Conservation (phyloP, 2,888 invertebrate genomes). For the Hedya salicella region DNA sequence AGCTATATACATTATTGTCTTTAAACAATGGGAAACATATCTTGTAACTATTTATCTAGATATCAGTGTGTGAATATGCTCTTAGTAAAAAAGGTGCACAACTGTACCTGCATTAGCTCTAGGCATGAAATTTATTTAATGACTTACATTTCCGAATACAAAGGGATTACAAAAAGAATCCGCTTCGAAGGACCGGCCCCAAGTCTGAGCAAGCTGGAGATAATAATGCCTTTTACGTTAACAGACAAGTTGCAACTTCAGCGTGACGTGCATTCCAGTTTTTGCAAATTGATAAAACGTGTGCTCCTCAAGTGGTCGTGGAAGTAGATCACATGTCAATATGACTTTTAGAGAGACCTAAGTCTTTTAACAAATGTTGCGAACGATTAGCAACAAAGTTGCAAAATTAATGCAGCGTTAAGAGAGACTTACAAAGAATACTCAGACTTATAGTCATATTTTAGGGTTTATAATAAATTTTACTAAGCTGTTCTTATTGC, state of each 20-base stretch:
- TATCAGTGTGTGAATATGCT: no score
- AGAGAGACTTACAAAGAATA: constrained; percentile 4
- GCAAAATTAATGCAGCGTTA: constrained; percentile 10
- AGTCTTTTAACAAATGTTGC: constrained; percentile 5
- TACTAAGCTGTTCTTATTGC: neutral
- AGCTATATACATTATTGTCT: no score
- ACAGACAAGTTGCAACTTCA: constrained; percentile 7
- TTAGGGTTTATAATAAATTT: constrained; percentile 1
- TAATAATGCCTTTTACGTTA: constrained; percentile 27
- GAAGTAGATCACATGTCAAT: constrained; percentile 8
- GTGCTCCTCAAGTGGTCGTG: constrained; percentile 3
- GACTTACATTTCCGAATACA: neutral
- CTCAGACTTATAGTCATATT: neutral
- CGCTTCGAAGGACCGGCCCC: constrained; percentile 5
- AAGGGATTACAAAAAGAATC: neutral
- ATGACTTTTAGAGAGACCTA: neutral
- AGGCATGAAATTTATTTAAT: neutral
- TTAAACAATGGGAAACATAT: no score
- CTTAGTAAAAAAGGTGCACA: no score
- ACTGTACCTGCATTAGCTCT: neutral
- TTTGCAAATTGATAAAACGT: constrained; percentile 35
- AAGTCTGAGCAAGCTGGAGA: neutral
- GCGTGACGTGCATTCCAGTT: constrained; percentile 10
- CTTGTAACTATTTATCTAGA: no score
- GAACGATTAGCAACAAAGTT: constrained; percentile 36